phyloP scores from a whole-genome alignment of 2,888 invertebrate species.

The Hedychridium roseum region DNA sequence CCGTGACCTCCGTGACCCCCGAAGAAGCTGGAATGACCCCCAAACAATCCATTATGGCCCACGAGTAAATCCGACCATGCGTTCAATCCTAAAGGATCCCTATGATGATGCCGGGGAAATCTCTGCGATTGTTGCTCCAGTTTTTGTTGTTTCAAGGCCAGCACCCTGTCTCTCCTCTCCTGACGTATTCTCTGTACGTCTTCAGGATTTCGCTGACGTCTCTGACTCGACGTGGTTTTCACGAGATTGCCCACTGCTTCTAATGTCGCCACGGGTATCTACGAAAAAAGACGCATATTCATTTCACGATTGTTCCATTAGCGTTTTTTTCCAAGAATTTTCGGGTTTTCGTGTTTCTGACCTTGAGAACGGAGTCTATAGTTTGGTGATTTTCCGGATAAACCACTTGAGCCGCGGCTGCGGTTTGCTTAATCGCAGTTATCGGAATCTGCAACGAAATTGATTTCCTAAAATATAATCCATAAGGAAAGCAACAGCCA shows the following conservation, averaged over 20 bases:
- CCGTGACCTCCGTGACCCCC: slow-evolving; percentile 19
- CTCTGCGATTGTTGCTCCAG: slow-evolving; percentile 33
- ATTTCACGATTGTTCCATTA: neutral
- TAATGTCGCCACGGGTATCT: slow-evolving; percentile 55
- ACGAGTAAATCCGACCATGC: slow-evolving; percentile 34
- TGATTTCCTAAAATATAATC: too few relatives aligned
- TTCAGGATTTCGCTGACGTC: slow-evolving; percentile 28
- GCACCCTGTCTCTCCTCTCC: slow-evolving; percentile 30
- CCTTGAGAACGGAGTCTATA: slow-evolving; percentile 51
- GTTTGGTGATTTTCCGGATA: slow-evolving; percentile 45
- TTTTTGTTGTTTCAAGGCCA: slow-evolving; percentile 14
- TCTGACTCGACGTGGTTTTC: slow-evolving; percentile 39
- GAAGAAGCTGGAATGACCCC: slow-evolving; percentile 13
- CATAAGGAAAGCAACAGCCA: too few relatives aligned
- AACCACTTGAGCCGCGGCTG: slow-evolving; percentile 46
- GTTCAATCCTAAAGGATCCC: slow-evolving; percentile 43
- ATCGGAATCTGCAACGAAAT: slow-evolving; percentile 57
- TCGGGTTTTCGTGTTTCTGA: slow-evolving; percentile 16
- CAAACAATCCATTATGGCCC: slow-evolving; percentile 25
- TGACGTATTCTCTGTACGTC: slow-evolving; percentile 29
- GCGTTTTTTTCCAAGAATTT: neutral
- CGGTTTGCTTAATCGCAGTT: slow-evolving; percentile 50
- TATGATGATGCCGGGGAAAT: slow-evolving; percentile 23
- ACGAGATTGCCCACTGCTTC: slow-evolving; percentile 51
- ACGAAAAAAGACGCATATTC: too few relatives aligned